Base-by-base conservation (phyloP, 2,888 invertebrate species). In the Mythimna albipuncta region DNA sequence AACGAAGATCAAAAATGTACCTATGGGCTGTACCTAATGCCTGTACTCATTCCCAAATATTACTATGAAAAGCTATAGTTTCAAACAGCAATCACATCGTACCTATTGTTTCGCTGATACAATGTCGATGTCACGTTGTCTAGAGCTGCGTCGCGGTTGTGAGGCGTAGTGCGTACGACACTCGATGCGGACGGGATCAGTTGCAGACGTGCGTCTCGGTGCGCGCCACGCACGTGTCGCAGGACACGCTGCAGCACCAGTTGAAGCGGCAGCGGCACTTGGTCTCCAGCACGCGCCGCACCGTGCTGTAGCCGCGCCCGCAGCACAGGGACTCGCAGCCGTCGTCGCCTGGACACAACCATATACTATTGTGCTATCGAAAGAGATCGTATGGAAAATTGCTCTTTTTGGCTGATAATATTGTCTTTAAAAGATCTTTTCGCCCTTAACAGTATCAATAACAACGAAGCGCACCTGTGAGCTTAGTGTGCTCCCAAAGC, bases 201-300 rank as follows among this genome's bases (percentile, higher is more conserved):
- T 92, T 91, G 86, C 92, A 92, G 81, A 91, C 64, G 83, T 99
- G 98, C 69, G 98, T 96, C 90, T 99, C 98, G 75, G 97, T 97
- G 89, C 97, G 97, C 85, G 97, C 97, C 87, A 97, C 97, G 95
- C 99, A 99, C 68, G 98, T 98, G 94, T 98, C 98, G 95, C 99
- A 99, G 91, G 98, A 97, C 78, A 99, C 99, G 90, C 98, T 97
- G 96, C 99, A 99, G 96, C 99, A 99, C 99, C 99, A 99, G 93
- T 98, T 98, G 95, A 99, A 99, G 93, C 98, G 98, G 96, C 99
- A 99, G 89, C 98, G 97, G 93, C 99, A 99, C 81, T 99, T 97
- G 90, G 98, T 98, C 82, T 97, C 97, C 70, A 98, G 96, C 59
- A 97, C 97, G 75, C 97, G 97, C 91, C 98, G 98, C 90, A 98